Base-by-base conservation (phyloP, 2,797 vertebrate genomes). In the Craterocephalus amniculus region DNA sequence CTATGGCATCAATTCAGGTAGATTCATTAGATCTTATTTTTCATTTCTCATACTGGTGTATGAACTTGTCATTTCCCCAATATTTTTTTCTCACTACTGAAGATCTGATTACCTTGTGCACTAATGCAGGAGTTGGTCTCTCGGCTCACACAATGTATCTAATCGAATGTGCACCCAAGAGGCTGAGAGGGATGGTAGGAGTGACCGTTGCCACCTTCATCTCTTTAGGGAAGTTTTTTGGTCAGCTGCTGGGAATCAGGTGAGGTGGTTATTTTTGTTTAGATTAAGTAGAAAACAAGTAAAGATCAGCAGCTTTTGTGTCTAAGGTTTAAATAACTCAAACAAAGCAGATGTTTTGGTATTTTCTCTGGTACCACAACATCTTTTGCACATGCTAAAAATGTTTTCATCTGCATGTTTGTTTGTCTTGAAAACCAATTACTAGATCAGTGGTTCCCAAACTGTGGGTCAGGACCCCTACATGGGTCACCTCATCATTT, bases 161-260 rank as follows among this genome's bases (percentile, higher is more conserved):
- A 1, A 4, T 85, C 34, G 94, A 95, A 69, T 92, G 91, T 4
- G 29, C 93, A 36, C 94, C 92, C 4, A 91, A 86, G 81, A 91
- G 40, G 74, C 83, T 94, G 67, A 80, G 84, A 57, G 93, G 76
- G 51, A 84, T 91, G 86, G 84, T 92, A 65, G 93, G 88, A 0
- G 83, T 93, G 32, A 87, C 83, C 3, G 0, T 90, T 0, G 70
- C 82, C 6, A 87, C 80, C 56, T 94, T 92, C 9, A 32, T 90
- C 11, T 88, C 90, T 34, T 32, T 89, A 1, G 94, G 94, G 55
- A 95, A 93, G 87, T 94, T 95, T 68, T 35, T 5, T 1, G 93
- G 93, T 66, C 94, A 95, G 83, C 77, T 95, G 58, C 62, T 95
- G 59, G 94, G 94, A 59, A 90, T 95, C 87, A 93, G 92, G 94